These are phyloP conservation scores for Diarsia dahlii DNA, from an alignment of 2,888 invertebrate genomes.

Conservation along the genomic window DNA sequence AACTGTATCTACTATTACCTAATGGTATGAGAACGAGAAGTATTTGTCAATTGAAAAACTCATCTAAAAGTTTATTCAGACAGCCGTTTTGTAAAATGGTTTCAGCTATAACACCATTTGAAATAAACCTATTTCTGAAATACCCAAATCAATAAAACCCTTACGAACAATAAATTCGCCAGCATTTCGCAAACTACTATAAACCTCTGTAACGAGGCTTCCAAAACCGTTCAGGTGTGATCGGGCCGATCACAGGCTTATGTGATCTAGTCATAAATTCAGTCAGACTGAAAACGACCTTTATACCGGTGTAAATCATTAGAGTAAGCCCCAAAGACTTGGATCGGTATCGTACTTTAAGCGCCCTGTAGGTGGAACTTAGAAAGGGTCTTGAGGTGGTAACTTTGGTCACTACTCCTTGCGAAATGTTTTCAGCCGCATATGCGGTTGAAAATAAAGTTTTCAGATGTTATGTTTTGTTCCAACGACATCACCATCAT, in stretches of 20 bases:
- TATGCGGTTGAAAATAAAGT: neutral
- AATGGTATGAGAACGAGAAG: neutral
- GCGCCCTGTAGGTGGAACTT: conserved; percentile 23
- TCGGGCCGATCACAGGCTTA: conserved; percentile 50
- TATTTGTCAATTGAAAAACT: neutral
- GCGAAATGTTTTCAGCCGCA: neutral
- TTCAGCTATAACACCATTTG: neutral
- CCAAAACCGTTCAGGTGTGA: conserved; percentile 58
- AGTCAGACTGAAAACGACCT: conserved; percentile 46
- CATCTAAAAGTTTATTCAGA: neutral
- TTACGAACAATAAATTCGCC: conserved; percentile 40
- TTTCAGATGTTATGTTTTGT: neutral
- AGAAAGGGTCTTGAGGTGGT: neutral
- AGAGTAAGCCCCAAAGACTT: conserved; percentile 52
- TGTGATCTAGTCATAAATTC: conserved; percentile 54
- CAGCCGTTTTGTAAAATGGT: neutral
- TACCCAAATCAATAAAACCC: conserved; percentile 21
- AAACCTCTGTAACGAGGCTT: conserved; percentile 41
- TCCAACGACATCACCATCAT: too few species aligned
- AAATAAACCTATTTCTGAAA: conserved; percentile 8
- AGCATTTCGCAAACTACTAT: conserved; percentile 50
- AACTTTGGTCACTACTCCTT: neutral
- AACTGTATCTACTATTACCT: neutral
- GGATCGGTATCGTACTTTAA: conserved; percentile 41
- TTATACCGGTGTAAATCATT: conserved; percentile 57